phyloP scores from a whole-genome alignment of 2,113 vertebrate species.

The Odobenus rosmarus region DNA sequence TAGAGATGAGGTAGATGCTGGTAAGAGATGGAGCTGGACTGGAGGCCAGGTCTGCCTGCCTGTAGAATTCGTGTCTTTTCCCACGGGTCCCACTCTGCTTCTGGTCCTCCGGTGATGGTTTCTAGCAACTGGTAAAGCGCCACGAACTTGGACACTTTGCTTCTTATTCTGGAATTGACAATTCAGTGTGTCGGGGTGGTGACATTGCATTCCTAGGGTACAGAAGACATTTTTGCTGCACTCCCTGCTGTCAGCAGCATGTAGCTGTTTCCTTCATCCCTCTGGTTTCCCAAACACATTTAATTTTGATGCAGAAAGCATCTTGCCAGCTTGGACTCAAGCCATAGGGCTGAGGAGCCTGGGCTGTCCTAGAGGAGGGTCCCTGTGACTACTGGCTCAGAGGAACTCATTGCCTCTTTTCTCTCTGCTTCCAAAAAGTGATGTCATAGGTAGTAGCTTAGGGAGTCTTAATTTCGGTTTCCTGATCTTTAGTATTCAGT shows the following conservation, averaged over 20 bases:
- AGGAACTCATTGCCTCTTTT: neutral
- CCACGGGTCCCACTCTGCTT: neutral
- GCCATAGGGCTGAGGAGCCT: neutral
- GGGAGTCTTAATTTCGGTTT: neutral
- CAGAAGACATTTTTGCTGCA: slow-evolving; percentile 26
- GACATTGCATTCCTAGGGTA: slow-evolving; percentile 43
- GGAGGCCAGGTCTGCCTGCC: neutral
- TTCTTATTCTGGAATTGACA: neutral
- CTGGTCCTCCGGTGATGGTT: neutral
- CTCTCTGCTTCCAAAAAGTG: neutral
- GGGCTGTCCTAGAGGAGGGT: neutral
- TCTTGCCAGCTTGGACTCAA: neutral
- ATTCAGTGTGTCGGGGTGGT: slow-evolving; percentile 41
- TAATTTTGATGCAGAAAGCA: slow-evolving; percentile 30
- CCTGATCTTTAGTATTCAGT: neutral
- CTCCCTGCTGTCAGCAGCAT: slow-evolving; percentile 49
- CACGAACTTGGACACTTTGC: neutral
- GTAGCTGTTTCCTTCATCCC: slow-evolving; percentile 15
- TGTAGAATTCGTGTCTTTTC: neutral
- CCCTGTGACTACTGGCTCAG: neutral
- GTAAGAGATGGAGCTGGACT: neutral
- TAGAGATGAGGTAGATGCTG: neutral
- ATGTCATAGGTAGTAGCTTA: neutral
- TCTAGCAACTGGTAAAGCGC: slow-evolving; percentile 2
- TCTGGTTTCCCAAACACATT: slow-evolving; percentile 43